Base-by-base conservation (phyloP, 92 coral and sea anemone species). In the Palythoa grandiflora region DNA sequence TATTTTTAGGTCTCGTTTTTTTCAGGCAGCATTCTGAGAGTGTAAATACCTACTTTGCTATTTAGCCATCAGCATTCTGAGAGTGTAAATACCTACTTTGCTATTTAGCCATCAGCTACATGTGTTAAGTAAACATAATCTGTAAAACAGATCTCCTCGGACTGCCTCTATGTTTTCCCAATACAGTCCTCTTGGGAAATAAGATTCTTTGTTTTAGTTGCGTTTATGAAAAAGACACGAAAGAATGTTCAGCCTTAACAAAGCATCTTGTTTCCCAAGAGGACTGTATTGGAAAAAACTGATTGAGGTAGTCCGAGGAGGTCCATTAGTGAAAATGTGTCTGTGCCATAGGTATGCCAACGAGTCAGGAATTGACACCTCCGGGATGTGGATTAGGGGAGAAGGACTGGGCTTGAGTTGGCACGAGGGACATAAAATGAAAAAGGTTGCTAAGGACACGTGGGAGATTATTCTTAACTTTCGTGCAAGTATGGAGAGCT, bases 311-410 rank as follows among this genome's bases (percentile, higher is more conserved):
- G 28, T 28, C 28, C 28, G 28, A n/a, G 20, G 17, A 61, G 17
- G 28, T 61, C 55, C 52, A 39, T 66, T 19, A 0, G 53, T 53
- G 28, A 28, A 28, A 28, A 28, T 28, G 28, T 28, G 28, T 28
- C 28, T 28, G 28, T 11, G 50, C 36, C 40, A 44, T 68, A 81
- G 86, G 7, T 81, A 65, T 50, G 60, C 86, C 38, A 81, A 66
- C 44, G 71, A 66, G 11, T 21, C 1, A 16, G 35, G 35, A 21
- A 39, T 48, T 20, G 44, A 78, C 37, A 57, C 87, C 9, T 13
- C 87, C 21, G 63, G 37, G 57, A 86, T 90, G 92, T 90, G 85
- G 86, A 38, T 90, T 16, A 88, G 92, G 13, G 92, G 92, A 36
- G 77, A 85, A 61, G 86, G 87, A 9, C 79, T 85, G 50, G 92